Percentiles rank a stretch among this genome's conserved stretches.
These are phyloP conservation scores for Eublepharis macularius DNA, from an alignment of 2,113 vertebrate species.

Conservation along the genomic window DNA sequence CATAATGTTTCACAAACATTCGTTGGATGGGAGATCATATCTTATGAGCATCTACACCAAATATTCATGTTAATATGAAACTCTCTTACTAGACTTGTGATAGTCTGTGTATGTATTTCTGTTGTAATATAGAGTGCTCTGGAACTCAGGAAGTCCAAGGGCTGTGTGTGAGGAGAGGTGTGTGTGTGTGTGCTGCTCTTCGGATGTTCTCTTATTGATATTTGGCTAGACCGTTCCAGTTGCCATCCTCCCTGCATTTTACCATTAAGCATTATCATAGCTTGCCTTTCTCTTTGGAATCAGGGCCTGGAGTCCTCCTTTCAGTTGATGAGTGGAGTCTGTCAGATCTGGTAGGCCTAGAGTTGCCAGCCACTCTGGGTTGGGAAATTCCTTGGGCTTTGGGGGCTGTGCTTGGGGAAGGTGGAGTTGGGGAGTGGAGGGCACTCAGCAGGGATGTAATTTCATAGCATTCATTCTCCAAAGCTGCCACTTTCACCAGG, in stretches of 20 bases:
- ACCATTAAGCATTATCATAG: background rate
- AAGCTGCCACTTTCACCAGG: too few relatives aligned
- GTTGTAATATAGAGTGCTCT: background rate
- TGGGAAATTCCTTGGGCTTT: too few relatives aligned
- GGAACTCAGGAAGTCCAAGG: background rate
- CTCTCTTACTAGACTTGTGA: background rate
- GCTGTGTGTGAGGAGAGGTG: background rate
- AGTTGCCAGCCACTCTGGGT: too few relatives aligned
- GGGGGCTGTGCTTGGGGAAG: too few relatives aligned
- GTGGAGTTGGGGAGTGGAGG: too few relatives aligned
- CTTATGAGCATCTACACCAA: conserved; percentile 18
- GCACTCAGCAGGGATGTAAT: too few relatives aligned
- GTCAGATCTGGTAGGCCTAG: too few relatives aligned
- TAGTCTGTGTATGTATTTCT: background rate
- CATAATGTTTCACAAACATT: conserved; percentile 33
- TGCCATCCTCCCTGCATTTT: background rate
- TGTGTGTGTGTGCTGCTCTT: background rate
- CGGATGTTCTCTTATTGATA: background rate
- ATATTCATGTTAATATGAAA: background rate
- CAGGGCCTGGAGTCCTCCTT: too few relatives aligned
- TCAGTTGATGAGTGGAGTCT: too few relatives aligned
- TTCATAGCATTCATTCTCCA: too few relatives aligned
- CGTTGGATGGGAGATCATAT: background rate
- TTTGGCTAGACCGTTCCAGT: background rate
- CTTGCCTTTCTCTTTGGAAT: background rate